phyloP scores from a whole-genome alignment of 2,113 vertebrate genomes.

The Rhagologus leucostigma region DNA sequence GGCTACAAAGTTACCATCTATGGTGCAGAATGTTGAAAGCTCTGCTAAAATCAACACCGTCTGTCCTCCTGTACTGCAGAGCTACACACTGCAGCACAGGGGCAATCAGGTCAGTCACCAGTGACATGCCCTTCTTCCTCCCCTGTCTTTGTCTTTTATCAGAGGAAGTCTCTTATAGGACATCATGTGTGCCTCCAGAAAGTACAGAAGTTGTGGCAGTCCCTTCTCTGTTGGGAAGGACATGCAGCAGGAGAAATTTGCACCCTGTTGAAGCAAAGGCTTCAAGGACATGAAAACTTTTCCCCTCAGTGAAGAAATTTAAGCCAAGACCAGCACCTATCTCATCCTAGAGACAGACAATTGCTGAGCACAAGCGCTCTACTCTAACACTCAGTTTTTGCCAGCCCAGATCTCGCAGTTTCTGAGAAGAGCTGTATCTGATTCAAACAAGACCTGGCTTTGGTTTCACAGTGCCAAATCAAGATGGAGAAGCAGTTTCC shows the following conservation, averaged over 20 bases:
- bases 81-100: not conserved
- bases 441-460: not conserved
- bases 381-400: not conserved
- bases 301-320: not conserved
- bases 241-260: not conserved
- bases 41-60: accelerated
- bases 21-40: not conserved
- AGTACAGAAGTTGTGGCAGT: accelerated
- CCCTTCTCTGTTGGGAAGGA: not conserved
- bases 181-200: not conserved
- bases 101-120: not conserved
- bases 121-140: not conserved
- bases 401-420: not conserved
- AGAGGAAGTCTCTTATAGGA: not conserved
- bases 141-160: not conserved
- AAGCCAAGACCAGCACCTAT: not conserved
- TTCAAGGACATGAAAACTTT: not conserved
- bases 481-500: not conserved
- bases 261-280: not conserved
- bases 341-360: not conserved
- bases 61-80: not conserved
- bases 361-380: accelerated
- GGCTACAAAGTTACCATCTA: not conserved
- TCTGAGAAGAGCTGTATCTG: not conserved
- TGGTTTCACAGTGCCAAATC: not conserved